Conservation (phyloP, 2,888 invertebrate species). For the Cephalotes varians region DNA sequence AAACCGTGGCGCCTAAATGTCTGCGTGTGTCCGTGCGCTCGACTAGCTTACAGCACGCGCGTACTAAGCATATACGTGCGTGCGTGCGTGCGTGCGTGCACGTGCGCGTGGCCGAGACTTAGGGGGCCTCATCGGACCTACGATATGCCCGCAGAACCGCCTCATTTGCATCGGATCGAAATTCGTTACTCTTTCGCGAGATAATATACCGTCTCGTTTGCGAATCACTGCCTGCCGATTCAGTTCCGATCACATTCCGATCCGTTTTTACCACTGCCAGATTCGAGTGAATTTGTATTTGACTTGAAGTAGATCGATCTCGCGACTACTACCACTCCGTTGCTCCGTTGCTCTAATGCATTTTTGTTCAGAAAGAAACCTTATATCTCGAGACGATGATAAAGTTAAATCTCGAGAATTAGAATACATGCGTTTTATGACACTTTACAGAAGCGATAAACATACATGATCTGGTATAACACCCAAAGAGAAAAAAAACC, state of each 20-base stretch:
- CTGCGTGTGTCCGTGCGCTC: slow-evolving; percentile 69
- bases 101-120: slow-evolving; percentile 65
- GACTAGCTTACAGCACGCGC: slow-evolving; percentile 67
- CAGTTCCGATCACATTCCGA: slow-evolving; percentile 9
- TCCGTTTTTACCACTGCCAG: background rate
- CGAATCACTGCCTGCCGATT: slow-evolving; percentile 8
- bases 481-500: background rate
- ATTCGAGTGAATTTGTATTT: background rate
- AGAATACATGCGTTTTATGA: background rate
- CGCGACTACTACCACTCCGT: background rate
- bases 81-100: slow-evolving; percentile 68
- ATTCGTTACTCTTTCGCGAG: slow-evolving; percentile 77
- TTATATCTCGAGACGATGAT: background rate
- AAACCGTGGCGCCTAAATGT: slow-evolving; percentile 77
- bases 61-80: slow-evolving; percentile 70
- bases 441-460: background rate
- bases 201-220: slow-evolving; percentile 66
- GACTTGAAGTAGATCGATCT: background rate
- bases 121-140: slow-evolving; percentile 43
- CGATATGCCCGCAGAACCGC: slow-evolving; percentile 63
- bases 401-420: background rate
- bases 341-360: background rate
- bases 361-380: background rate
- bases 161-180: slow-evolving; percentile 78
- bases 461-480: background rate